Conservation (phyloP, 1,140 invertebrate species). For the Cydia splendana region DNA sequence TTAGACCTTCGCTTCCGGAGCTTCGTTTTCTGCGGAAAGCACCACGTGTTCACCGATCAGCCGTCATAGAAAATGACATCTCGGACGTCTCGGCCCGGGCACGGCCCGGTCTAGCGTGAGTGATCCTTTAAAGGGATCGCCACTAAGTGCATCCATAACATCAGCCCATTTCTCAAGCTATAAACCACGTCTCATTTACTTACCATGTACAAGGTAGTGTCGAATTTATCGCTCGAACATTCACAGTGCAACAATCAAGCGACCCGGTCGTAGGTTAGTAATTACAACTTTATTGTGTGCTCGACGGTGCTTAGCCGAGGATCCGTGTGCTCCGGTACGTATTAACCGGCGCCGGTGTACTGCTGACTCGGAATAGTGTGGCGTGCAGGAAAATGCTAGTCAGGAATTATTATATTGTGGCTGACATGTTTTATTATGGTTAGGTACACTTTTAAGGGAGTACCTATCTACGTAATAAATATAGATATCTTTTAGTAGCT, state of each 20-base stretch:
- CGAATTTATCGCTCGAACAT: slow-evolving; percentile 39
- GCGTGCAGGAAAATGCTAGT: neutral
- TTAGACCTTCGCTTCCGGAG: no score
- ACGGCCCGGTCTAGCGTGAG: no score
- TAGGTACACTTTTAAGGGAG: no score
- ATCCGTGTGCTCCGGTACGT: slow-evolving; percentile 22
- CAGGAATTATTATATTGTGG: neutral
- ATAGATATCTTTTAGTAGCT: no score
- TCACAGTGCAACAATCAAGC: slow-evolving; percentile 16
- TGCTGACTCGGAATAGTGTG: neutral
- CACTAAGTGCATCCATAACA: neutral
- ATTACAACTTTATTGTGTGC: slow-evolving; percentile 55
- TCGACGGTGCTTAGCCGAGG: slow-evolving; percentile 10
- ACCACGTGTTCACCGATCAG: no score
- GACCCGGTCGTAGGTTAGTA: slow-evolving; percentile 39
- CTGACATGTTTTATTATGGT: no score
- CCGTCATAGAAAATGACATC: no score
- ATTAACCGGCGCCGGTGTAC: slow-evolving; percentile 4
- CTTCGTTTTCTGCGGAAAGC: no score
- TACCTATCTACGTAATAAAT: no score
- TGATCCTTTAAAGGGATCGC: no score
- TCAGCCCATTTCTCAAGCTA: neutral
- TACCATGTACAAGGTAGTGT: slow-evolving; percentile 7
- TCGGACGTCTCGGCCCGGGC: no score
- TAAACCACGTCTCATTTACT: neutral